These are phyloP conservation scores for Drosophila pseudotakahashii DNA, from an alignment of 2,888 invertebrate genomes.

Conservation along the genomic window DNA sequence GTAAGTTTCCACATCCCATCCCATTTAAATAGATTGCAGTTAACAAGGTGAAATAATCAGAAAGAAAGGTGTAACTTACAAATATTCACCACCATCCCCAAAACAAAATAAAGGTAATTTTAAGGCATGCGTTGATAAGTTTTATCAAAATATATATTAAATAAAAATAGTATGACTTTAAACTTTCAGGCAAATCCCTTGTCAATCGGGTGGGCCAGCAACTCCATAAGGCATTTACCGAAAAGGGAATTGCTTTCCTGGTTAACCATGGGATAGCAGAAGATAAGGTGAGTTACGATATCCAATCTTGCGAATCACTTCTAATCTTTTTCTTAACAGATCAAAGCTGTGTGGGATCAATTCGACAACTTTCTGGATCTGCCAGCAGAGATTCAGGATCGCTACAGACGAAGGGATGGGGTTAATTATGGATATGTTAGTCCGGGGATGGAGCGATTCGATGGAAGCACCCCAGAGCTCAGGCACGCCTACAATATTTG, in stretches of 20 bases:
- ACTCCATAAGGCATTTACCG: conserved; percentile 88
- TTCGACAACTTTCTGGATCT: conserved; percentile 89
- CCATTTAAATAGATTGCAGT: neutral
- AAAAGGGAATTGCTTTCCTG: conserved; percentile 89
- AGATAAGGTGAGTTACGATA: conserved; percentile 86
- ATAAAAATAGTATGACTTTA: neutral
- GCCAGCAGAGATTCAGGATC: conserved; percentile 87
- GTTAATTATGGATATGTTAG: conserved; percentile 89
- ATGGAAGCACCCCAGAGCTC: conserved; percentile 86
- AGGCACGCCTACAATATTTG: conserved; percentile 90
- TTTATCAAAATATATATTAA: neutral
- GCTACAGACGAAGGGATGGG: conserved; percentile 87
- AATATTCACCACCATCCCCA: neutral
- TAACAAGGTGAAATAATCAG: neutral
- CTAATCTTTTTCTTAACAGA: conserved; percentile 81
- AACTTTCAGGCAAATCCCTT: conserved; percentile 87
- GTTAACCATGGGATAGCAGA: conserved; percentile 91
- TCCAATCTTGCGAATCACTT: conserved; percentile 59
- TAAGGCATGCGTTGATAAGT: neutral
- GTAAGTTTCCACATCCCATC: conserved; percentile 85
- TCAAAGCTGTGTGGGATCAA: conserved; percentile 89
- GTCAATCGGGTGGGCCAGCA: conserved; percentile 89
- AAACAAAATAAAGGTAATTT: neutral
- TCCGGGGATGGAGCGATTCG: conserved; percentile 87
- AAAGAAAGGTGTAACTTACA: neutral